Percentiles rank a stretch among this genome's conserved stretches.
Evolutionary conservation across 1,140 invertebrate species (phyloP).

Genomic region (Drosophila sproati): DNA sequence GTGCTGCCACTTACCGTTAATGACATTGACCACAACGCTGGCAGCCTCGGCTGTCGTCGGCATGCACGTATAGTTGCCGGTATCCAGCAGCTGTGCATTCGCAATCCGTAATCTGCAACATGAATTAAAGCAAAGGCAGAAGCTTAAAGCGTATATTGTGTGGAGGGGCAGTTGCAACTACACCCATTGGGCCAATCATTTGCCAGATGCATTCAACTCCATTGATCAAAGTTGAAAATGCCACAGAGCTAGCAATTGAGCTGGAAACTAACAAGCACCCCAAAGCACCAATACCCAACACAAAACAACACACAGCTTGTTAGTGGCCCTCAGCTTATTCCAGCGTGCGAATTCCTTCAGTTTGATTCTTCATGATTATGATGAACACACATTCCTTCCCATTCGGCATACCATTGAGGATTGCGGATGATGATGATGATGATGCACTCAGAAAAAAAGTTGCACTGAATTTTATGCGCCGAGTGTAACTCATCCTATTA

Average conservation of each 20-base stretch:
- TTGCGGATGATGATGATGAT: not conserved
- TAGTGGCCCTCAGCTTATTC: not conserved
- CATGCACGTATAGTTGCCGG: constrained; percentile 94
- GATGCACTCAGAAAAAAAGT: constrained; percentile 2
- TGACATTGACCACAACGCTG: constrained; percentile 94
- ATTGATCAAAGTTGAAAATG: constrained; percentile 73
- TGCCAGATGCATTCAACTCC: constrained; percentile 64
- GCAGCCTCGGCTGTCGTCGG: constrained; percentile 92
- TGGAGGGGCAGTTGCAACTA: constrained; percentile 25
- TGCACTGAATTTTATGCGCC: too few species aligned
- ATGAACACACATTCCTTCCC: constrained; percentile 10
- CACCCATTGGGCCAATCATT: constrained; percentile 40
- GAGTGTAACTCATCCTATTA: too few species aligned
- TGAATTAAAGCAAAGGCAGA: constrained; percentile 17
- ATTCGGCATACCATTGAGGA: not conserved
- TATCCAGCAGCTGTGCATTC: constrained; percentile 90
- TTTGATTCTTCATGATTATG: constrained; percentile 19
- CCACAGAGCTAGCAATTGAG: constrained; percentile 35
- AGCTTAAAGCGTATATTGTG: constrained; percentile 26
- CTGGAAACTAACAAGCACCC: constrained; percentile 55
- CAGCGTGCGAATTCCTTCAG: constrained; percentile 15
- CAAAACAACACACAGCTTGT: too few species aligned
- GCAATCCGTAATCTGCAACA: constrained; percentile 89
- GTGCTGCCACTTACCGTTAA: constrained; percentile 89
- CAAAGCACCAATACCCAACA: not conserved